Percentiles rank a stretch among this genome's conserved stretches.
phyloP scores from a whole-genome alignment of 2,888 invertebrate species.

The Orthosia incerta region DNA sequence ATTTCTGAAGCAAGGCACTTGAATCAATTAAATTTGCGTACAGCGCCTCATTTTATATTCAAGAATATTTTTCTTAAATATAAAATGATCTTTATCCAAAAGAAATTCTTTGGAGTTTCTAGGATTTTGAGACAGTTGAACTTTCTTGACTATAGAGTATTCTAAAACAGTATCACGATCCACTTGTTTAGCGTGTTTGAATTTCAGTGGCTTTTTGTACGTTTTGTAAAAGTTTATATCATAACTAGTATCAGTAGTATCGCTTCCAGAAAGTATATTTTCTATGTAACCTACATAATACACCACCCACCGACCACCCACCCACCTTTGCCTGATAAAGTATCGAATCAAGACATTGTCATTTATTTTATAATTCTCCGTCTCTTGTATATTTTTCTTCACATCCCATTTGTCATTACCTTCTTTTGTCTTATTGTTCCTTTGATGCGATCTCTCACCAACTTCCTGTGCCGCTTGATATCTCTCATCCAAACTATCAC shows the following conservation, averaged over 20 bases:
- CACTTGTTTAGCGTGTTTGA: conserved; percentile 34
- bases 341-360: conserved; percentile 7
- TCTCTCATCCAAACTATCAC: conserved; percentile 12
- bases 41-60: not conserved
- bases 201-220: conserved; percentile 33
- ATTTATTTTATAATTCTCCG: not conserved
- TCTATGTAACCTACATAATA: conserved; percentile 26
- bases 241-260: conserved; percentile 37
- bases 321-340: conserved; percentile 24
- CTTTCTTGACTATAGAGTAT: conserved; percentile 34
- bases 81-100: not conserved
- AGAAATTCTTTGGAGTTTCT: conserved; percentile 9
- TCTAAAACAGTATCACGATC: conserved; percentile 36
- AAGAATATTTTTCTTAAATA: conserved; percentile 7
- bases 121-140: conserved; percentile 15
- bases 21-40: conserved; percentile 6
- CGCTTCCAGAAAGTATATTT: conserved; percentile 31
- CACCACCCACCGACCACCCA: too few relatives aligned
- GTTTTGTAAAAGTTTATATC: conserved; percentile 39
- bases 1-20: conserved; percentile 7
- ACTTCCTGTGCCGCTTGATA: conserved; percentile 9
- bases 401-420: not conserved
- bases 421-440: conserved; percentile 4
- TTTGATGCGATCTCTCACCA: conserved; percentile 13
- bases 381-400: not conserved